Evolutionary conservation across 2,113 vertebrate genomes (phyloP), one percentile per base, ranked within the genome.

Genomic region (Chionis minor): DNA sequence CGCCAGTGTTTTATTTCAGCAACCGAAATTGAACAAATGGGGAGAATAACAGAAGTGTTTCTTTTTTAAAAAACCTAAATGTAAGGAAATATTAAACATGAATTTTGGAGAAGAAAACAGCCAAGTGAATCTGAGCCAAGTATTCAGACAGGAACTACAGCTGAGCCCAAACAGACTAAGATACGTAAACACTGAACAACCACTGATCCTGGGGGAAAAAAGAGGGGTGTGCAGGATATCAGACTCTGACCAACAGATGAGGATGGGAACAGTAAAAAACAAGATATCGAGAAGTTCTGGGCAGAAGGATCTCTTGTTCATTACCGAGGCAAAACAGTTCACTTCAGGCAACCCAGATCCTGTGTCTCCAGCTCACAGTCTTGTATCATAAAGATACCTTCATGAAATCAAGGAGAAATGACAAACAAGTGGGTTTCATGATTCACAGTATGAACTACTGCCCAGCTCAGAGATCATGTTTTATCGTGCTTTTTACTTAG

Each of bases 171-270:
- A 72, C 10, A 62, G 26, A 40, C 6, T 6, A 58, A 38, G 33
- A 40, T n/a, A 69, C 0, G 2, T 33, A 58, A 86, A 81, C 32
- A 14, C 20, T 19, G 33, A 88, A 12, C 40, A 70, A 30, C 7
- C 49, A 58, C 32, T 61, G 38, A 66, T 45, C 38, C 45, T 61
- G 21, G 14, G 14, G 52, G 4, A 32, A 71, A 54, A 47, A 38
- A 14, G 6, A 28, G 5, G 2, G 13, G 16, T 1, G 4, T 15
- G 11, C 3, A 2, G 19, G 27, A 49, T 23, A 49, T 49, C 49
- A 49, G 49, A 23, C 49, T 44, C 42, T 23, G 49, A 49, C 49
- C 22, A 49, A 49, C 22, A 49, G 38, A 73, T 32, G 33, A 91
- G 45, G 38, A 74, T 0, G 0, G 10, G 11, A 69, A 56, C 21